Evolutionary conservation across 2,113 vertebrate species (phyloP), one percentile per base, ranked within the genome.

Genomic region (Oophaga pumilio): DNA sequence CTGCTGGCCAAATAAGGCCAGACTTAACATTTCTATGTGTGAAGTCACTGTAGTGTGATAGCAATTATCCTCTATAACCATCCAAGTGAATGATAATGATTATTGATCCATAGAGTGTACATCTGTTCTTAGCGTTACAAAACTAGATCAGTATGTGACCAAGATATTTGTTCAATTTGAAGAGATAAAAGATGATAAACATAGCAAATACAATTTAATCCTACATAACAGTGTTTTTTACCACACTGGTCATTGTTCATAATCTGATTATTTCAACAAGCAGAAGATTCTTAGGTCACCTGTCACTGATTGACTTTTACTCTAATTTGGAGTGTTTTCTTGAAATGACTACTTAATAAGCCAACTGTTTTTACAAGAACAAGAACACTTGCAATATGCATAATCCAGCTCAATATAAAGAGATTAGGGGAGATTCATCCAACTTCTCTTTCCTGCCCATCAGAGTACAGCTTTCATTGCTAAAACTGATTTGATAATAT

Each of bases 101-200:
- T 85, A 85, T 85, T 85, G 84, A 85, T 85, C 73, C 73, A 76
- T 85, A 77, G 71, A 77, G 33, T n/a, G 73, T 62, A 85, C 84
- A 85, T 85, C 84, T 85, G 53, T 85, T 53, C 84, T 59, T 59
- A 85, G 69, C 60, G 24, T 22, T 24, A 13, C 26, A 76, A 57
- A 85, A 73, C 43, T 11, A 56, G 15, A 60, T 60, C 28, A 60
- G 78, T 11, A 52, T 64, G 80, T 24, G 33, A n/a, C 60, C 1
- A 12, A 49, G 33, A 66, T 24, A 64, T 82, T 18, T 82, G 43
- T 24, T 15, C 33, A 50, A 13, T 66, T 8, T 50, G 6, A 18
- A 18, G 56, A 33, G 78, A 33, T 59, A 59, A 80, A 80, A 33
- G 33, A 1, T 82, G 33, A 50, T 82, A 82, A 82, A 66, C 22